phyloP scores from a whole-genome alignment of 1,140 invertebrate species.

The Homalodisca vitripennis region DNA sequence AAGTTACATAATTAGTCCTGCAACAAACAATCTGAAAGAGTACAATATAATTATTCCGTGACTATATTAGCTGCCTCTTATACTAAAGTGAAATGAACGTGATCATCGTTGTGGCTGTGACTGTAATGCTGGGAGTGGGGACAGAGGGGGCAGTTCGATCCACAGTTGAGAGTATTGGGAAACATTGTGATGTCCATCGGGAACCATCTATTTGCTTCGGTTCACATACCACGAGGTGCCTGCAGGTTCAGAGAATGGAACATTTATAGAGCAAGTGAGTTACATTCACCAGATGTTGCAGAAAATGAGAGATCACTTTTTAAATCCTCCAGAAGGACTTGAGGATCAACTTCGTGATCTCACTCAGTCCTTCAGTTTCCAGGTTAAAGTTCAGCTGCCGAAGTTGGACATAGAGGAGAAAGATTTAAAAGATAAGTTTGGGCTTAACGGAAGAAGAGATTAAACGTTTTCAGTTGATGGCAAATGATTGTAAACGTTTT shows the following conservation, averaged over 20 bases:
- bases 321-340: not conserved
- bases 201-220: not conserved
- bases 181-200: not conserved
- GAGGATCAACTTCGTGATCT: not conserved
- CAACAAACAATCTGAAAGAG: too few relatives aligned
- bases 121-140: not conserved
- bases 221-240: not conserved
- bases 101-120: not conserved
- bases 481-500: not conserved
- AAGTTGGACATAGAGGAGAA: not conserved
- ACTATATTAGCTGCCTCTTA: too few relatives aligned
- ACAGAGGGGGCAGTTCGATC: not conserved
- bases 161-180: not conserved
- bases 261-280: not conserved
- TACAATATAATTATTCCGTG: too few relatives aligned
- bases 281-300: not conserved
- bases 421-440: conserved; percentile 9
- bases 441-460: not conserved
- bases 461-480: not conserved
- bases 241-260: not conserved
- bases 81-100: not conserved
- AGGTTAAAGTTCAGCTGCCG: not conserved
- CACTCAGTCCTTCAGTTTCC: not conserved
- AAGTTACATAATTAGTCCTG: too few relatives aligned
- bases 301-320: not conserved